Base-by-base conservation (phyloP, 2,888 invertebrate species). In the Entomobrya proxima region DNA sequence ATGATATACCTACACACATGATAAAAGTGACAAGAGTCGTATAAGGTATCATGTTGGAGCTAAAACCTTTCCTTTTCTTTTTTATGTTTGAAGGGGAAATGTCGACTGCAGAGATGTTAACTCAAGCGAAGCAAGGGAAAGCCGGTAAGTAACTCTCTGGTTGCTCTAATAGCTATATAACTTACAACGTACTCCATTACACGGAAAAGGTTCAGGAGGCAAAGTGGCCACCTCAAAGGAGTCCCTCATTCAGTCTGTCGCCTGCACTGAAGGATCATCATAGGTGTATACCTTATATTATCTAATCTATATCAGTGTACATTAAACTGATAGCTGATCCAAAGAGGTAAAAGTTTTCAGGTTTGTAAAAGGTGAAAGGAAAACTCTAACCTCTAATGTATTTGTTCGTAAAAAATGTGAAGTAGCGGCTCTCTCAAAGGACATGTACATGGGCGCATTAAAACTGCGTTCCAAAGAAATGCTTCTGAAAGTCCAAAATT, bases 41-140 rank as follows among this genome's bases (percentile, higher is more conserved):
- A 44, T 55, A 55, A 27, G 35, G 18, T 32, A 64, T 2, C 6
- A 4, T 30, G 30, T 5, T 35, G 13, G 6, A 18, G 7, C 37
- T n/a, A n/a, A 18, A 9, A 11, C 15, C 69, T 37, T 69, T 40
- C 40, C 11, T 69, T 15, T 30, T 69, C 40, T 18, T 69, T 69
- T 24, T 40, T 40, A 21, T n/a, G 40, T 79, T 64, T 79, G 24
- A 32, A 52, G 69, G 55, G 69, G 69, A 80, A 80, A 80, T 80
- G 79, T 80, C 79, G 67, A 52, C 79, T 80, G 69, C 79, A 80
- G 69, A 52, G 69, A 69, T 69, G 79, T 35, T 52, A 80, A 80
- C 69, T 80, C 69, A 80, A 80, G 50, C 79, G 55, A 32, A n/a
- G 32, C 24, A 79, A 40, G 74, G 52, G 32, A 74, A 74, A 52